phyloP scores from a whole-genome alignment of 2,113 vertebrate species.

The Lophura nycthemera region DNA sequence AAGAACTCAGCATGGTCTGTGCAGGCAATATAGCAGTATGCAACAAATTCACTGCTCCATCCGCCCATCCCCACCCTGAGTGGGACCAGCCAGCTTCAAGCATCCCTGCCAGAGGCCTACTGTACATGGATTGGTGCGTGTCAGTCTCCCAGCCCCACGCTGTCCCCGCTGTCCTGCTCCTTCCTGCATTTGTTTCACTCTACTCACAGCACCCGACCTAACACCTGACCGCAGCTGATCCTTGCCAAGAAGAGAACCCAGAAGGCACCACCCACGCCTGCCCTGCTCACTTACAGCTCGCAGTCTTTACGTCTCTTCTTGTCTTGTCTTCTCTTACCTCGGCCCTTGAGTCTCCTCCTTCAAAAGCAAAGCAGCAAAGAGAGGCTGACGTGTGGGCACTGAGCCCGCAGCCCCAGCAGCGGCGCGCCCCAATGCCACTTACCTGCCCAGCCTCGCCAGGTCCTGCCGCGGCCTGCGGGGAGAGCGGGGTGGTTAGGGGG shows the following conservation, averaged over 20 bases:
- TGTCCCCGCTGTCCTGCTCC: background rate
- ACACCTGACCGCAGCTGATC: background rate
- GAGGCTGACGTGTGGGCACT: background rate
- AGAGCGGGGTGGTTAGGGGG: background rate
- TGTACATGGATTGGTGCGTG: fast-evolving
- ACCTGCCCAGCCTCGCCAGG: constrained; percentile 72
- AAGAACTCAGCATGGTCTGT: background rate
- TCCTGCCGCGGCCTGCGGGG: constrained; percentile 68
- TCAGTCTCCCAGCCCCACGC: fast-evolving
- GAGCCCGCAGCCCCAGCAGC: background rate
- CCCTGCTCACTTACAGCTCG: constrained; percentile 77
- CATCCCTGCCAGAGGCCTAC: background rate
- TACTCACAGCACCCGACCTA: background rate
- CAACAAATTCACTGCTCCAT: background rate
- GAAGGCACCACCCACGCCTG: background rate
- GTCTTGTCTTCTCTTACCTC: constrained; percentile 79
- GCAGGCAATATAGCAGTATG: background rate
- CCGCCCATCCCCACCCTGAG: background rate
- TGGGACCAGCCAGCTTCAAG: background rate
- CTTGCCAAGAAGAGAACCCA: background rate
- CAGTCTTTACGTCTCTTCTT: constrained; percentile 79
- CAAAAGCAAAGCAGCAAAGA: constrained; percentile 64
- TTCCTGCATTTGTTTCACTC: background rate
- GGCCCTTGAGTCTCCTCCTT: constrained; percentile 79
- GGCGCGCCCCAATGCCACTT: background rate